Evolutionary conservation across 1,140 invertebrate genomes (phyloP).

Genomic region (Samia ricini): DNA sequence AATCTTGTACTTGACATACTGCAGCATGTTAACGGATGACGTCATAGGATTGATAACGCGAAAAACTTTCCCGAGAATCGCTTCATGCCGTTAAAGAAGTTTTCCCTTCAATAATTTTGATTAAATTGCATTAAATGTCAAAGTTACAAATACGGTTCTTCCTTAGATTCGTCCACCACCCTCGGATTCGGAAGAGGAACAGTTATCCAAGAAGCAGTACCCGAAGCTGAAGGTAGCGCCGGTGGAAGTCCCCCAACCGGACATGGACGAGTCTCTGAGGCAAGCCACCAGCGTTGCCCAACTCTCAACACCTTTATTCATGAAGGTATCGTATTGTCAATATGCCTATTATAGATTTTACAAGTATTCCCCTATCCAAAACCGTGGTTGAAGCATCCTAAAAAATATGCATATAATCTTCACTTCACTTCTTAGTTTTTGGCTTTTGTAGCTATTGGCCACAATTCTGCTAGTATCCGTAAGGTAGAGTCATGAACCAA

Average conservation of each 20-base stretch:
- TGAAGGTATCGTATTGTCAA: constrained; percentile 44
- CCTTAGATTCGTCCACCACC: constrained; percentile 53
- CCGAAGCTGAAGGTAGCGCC: constrained; percentile 42
- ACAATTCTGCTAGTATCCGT: too few species aligned
- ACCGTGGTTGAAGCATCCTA: background rate
- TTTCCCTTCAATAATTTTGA: too few species aligned
- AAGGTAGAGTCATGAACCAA: too few species aligned
- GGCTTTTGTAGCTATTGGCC: too few species aligned
- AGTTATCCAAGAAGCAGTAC: constrained; percentile 31
- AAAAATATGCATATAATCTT: too few species aligned
- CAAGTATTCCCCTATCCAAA: background rate
- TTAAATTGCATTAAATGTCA: too few species aligned
- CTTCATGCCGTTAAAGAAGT: too few species aligned
- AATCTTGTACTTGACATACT: too few species aligned
- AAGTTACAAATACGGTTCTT: background rate
- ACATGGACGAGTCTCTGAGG: constrained; percentile 41
- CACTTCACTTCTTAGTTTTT: too few species aligned
- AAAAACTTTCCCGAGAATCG: too few species aligned
- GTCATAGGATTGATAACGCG: too few species aligned
- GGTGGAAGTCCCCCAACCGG: constrained; percentile 25
- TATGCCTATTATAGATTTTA: background rate
- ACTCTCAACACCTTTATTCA: constrained; percentile 51
- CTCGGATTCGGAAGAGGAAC: constrained; percentile 57
- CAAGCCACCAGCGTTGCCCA: constrained; percentile 56
- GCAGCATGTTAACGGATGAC: too few species aligned